These are phyloP conservation scores for Tinamus guttatus DNA, from an alignment of 2,113 vertebrate genomes.

Conservation along the genomic window DNA sequence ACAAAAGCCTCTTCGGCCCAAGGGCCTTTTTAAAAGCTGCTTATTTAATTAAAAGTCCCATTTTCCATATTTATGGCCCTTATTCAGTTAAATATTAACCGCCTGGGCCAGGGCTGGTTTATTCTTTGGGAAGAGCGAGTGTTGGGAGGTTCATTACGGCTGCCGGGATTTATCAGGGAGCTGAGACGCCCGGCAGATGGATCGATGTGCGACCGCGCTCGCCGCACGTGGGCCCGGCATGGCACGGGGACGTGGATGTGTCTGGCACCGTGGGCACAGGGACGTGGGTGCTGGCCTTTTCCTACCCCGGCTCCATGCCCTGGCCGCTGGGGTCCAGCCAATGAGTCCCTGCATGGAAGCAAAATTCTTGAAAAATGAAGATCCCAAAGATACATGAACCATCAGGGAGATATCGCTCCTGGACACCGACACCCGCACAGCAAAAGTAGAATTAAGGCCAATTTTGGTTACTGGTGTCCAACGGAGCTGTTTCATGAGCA, in stretches of 20 bases:
- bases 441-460: not conserved
- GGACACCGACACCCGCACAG: not conserved
- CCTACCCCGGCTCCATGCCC: not conserved
- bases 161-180: slow-evolving; percentile 62
- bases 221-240: fast-evolving
- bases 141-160: slow-evolving; percentile 75
- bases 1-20: slow-evolving; percentile 93
- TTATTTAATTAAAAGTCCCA: slow-evolving; percentile 99
- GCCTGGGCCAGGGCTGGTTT: slow-evolving; percentile 83
- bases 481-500: too few relatives aligned
- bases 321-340: too few relatives aligned
- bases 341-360: too few relatives aligned
- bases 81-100: slow-evolving; percentile 96
- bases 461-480: not conserved
- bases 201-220: slow-evolving; percentile 1
- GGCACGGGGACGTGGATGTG: too few relatives aligned
- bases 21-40: slow-evolving; percentile 97
- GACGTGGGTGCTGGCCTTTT: too few relatives aligned
- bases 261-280: too few relatives aligned
- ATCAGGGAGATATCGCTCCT: not conserved
- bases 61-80: slow-evolving; percentile 97
- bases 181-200: not conserved
- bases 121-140: slow-evolving; percentile 75
- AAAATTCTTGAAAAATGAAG: not conserved
- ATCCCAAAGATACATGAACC: not conserved